Percentiles rank a stretch among this genome's conserved stretches.
Evolutionary conservation across 1,140 invertebrate genomes (phyloP).

Genomic region (Scaptomyza hsui): DNA sequence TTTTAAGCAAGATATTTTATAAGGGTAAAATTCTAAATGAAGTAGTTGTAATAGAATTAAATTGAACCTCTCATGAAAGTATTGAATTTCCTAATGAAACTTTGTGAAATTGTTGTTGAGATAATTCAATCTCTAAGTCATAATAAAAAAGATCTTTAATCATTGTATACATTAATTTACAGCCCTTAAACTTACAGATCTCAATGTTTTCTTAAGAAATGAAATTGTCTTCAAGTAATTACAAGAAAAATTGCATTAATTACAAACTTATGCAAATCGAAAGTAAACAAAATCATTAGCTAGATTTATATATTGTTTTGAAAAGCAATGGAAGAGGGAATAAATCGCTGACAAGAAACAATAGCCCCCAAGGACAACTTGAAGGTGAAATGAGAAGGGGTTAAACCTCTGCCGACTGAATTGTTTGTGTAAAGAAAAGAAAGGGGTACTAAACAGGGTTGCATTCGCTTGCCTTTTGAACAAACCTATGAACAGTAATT

Average conservation of each 20-base stretch:
- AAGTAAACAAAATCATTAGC: conserved; percentile 44
- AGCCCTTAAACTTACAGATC: neutral
- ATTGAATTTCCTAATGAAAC: no score
- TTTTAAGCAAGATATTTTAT: neutral
- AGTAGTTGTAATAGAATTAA: no score
- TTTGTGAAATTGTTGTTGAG: no score
- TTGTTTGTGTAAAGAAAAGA: neutral
- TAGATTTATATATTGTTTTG: conserved; percentile 17
- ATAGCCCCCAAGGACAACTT: conserved; percentile 24
- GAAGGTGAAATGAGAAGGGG: conserved; percentile 5
- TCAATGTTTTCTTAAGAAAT: neutral
- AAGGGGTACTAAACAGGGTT: conserved; percentile 5
- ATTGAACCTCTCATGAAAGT: no score
- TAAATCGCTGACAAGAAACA: conserved; percentile 57
- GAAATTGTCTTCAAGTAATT: no score
- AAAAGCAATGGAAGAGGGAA: neutral
- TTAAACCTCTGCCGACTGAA: conserved; percentile 18
- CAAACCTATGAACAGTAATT: conserved; percentile 17
- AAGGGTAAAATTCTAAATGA: neutral
- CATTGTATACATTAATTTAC: no score
- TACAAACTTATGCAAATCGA: conserved; percentile 37
- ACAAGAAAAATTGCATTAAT: conserved; percentile 2
- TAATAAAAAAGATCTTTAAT: no score
- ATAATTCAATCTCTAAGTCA: no score
- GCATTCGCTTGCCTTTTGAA: conserved; percentile 23